phyloP scores from a whole-genome alignment of 2,888 invertebrate species.

The Bedellia somnulentella region DNA sequence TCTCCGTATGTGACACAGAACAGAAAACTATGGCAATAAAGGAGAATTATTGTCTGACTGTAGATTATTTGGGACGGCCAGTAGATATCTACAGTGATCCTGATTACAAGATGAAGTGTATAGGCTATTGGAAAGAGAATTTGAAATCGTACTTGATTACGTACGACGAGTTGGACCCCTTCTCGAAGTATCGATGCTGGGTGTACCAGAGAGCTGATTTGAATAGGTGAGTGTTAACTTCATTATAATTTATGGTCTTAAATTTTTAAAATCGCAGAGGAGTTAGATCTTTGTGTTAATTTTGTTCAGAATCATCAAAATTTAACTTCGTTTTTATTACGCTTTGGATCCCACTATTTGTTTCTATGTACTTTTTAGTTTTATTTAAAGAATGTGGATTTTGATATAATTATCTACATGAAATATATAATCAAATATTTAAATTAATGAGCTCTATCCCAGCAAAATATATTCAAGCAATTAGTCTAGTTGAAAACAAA shows the following conservation, averaged over 20 bases:
- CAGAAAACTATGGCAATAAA: constrained; percentile 94
- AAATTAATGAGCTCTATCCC: too few species aligned
- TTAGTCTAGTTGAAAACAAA: neutral
- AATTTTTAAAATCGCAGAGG: too few species aligned
- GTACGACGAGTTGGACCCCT: constrained; percentile 93
- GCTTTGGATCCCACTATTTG: neutral
- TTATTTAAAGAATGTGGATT: too few species aligned
- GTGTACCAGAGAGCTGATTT: constrained; percentile 95
- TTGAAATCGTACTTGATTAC: constrained; percentile 94
- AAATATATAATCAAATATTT: too few species aligned
- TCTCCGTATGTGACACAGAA: constrained; percentile 93
- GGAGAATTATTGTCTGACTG: constrained; percentile 94
- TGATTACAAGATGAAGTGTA: constrained; percentile 95
- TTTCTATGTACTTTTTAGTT: too few species aligned
- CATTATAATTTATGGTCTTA: neutral
- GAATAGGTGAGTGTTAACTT: constrained; percentile 69
- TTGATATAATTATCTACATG: too few species aligned
- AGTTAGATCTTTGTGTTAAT: neutral
- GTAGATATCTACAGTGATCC: constrained; percentile 96
- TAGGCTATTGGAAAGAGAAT: constrained; percentile 98
- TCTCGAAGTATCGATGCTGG: constrained; percentile 96
- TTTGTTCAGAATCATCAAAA: neutral
- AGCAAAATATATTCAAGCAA: neutral
- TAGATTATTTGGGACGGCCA: constrained; percentile 92
- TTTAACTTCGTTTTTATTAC: neutral